Evolutionary conservation across 2,113 vertebrate genomes (phyloP).

Genomic region (Rhineura floridana): DNA sequence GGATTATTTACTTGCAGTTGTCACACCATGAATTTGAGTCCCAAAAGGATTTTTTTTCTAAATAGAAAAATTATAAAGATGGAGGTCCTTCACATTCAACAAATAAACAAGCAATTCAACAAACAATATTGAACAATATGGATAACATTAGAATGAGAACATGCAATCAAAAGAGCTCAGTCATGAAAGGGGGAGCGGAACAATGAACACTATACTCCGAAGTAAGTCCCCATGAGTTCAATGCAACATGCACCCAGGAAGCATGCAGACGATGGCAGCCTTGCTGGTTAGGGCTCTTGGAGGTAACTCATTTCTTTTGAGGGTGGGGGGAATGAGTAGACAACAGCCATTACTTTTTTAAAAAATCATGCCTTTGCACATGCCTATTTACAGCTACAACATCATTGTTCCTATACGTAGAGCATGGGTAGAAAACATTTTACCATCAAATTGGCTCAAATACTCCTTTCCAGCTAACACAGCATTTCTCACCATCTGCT

Average conservation of each 20-base stretch:
- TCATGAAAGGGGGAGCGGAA: conserved; percentile 6
- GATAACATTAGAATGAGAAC: conserved; percentile 19
- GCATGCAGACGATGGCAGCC: conserved; percentile 1
- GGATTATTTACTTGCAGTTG: conserved; percentile 30
- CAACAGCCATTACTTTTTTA: conserved; percentile 56
- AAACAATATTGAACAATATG: conserved; percentile 30
- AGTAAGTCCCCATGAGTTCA: not conserved
- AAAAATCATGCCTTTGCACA: conserved; percentile 57
- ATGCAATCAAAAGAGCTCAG: conserved; percentile 38
- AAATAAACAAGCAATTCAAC: conserved; percentile 31
- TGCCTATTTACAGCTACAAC: conserved; percentile 39
- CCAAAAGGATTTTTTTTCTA: conserved; percentile 3
- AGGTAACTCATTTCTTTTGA: conserved; percentile 47
- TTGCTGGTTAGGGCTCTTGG: conserved; percentile 35
- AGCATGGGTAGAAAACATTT: conserved; percentile 61
- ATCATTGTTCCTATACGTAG: conserved; percentile 51
- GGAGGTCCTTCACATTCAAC: conserved; percentile 31
- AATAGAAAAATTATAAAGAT: conserved; percentile 17
- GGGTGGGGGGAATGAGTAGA: conserved; percentile 43
- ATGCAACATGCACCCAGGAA: not conserved
- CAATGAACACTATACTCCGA: not conserved
- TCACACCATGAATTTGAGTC: conserved; percentile 38
- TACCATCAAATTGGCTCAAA: conserved; percentile 53
- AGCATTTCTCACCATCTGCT: conserved; percentile 66
- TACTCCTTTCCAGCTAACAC: conserved; percentile 50